These are phyloP conservation scores for Physocephala rufipes DNA, from an alignment of 2,888 invertebrate genomes.

Conservation along the genomic window DNA sequence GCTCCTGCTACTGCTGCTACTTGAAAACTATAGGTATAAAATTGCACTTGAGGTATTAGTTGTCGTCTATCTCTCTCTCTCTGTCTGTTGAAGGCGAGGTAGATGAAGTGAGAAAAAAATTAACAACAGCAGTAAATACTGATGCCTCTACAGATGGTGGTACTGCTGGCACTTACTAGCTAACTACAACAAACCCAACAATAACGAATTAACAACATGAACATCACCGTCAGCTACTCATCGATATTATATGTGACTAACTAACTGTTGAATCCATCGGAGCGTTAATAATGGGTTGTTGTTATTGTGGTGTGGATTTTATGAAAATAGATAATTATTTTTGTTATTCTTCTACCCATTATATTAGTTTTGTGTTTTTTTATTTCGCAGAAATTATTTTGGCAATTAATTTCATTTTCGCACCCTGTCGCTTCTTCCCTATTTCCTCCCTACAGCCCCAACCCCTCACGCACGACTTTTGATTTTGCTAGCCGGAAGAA, in stretches of 20 bases:
- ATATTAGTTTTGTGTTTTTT: neutral
- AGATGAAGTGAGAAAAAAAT: too few species aligned
- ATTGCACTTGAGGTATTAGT: too few species aligned
- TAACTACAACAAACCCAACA: constrained; percentile 35
- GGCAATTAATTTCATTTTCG: neutral
- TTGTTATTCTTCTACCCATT: neutral
- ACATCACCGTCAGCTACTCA: neutral
- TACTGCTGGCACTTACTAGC: neutral
- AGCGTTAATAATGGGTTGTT: constrained; percentile 29
- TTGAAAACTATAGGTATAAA: too few species aligned
- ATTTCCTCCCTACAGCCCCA: neutral
- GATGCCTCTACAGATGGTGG: too few species aligned
- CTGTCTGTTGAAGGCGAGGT: too few species aligned
- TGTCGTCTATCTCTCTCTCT: too few species aligned
- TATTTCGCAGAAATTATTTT: too few species aligned
- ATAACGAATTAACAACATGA: constrained; percentile 35
- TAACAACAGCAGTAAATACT: too few species aligned
- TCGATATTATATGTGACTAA: too few species aligned
- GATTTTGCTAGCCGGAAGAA: too few species aligned
- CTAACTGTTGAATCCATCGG: constrained; percentile 21
- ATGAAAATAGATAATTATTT: neutral
- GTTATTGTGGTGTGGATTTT: neutral
- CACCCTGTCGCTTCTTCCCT: neutral
- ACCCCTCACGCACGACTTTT: too few species aligned
- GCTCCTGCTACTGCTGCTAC: too few species aligned